A percentile compares a stretch with the other conserved stretches of the same genome.
Conservation (phyloP, 2,888 invertebrate genomes). For the Lasioglossum lativentre region DNA sequence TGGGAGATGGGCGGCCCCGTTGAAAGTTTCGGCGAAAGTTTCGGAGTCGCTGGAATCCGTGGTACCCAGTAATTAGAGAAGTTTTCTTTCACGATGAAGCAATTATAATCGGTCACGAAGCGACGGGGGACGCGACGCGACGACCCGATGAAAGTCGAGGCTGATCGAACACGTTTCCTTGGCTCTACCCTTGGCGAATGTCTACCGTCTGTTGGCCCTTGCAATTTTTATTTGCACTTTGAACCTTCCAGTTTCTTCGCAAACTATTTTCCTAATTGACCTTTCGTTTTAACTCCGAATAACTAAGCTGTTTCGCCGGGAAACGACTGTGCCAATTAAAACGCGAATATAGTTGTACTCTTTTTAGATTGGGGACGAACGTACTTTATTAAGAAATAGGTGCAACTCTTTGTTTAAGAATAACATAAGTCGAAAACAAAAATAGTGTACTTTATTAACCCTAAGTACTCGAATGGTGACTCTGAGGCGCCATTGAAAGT, state of each 20-base stretch:
- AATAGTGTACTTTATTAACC: background rate
- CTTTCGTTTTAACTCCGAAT: background rate
- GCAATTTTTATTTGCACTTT: background rate
- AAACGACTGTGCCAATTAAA: background rate
- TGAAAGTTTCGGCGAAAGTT: slow-evolving; percentile 18
- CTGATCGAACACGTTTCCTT: slow-evolving; percentile 4
- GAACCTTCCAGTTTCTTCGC: background rate
- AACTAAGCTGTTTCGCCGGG: background rate
- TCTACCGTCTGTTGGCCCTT: background rate
- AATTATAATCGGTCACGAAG: slow-evolving; percentile 31
- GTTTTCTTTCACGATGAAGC: slow-evolving; percentile 24
- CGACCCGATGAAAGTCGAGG: slow-evolving; percentile 2
- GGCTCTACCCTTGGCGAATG: background rate
- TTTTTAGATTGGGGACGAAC: background rate
- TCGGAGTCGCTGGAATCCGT: background rate
- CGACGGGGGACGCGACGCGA: background rate
- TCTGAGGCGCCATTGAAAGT: too few species aligned
- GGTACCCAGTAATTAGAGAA: slow-evolving; percentile 29
- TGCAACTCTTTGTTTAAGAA: background rate
- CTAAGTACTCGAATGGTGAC: too few species aligned
- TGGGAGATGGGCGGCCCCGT: background rate
- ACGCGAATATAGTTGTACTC: background rate
- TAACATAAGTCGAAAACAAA: too few species aligned
- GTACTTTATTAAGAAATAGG: background rate
- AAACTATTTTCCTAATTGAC: background rate